Evolutionary conservation across 1,140 invertebrate genomes (phyloP).

Genomic region (Dendrolimus kikuchii): DNA sequence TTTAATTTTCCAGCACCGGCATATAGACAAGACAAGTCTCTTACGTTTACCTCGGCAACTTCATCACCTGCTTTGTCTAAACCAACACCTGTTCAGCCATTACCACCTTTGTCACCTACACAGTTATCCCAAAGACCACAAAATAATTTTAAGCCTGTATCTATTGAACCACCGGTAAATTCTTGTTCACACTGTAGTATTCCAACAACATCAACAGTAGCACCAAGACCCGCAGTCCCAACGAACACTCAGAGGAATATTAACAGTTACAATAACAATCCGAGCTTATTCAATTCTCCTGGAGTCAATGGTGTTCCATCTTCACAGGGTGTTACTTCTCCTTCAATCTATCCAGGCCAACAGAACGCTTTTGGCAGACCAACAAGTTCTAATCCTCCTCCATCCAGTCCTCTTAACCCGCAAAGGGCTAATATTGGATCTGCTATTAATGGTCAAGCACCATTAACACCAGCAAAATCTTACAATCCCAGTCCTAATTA

Average conservation of each 20-base stretch:
- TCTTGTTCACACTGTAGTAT: constrained; percentile 64
- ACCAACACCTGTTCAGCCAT: constrained; percentile 16
- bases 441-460: no score
- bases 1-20: constrained; percentile 15
- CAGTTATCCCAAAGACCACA: constrained; percentile 9
- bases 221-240: constrained; percentile 15
- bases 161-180: constrained; percentile 24
- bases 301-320: no score
- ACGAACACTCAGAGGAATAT: constrained; percentile 3
- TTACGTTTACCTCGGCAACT: constrained; percentile 13
- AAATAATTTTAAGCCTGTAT: constrained; percentile 8
- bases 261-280: constrained; percentile 9
- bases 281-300: constrained; percentile 14
- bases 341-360: no score
- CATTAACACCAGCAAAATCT: no score
- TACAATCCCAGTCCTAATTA: no score
- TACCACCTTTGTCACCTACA: constrained; percentile 12
- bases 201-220: constrained; percentile 48
- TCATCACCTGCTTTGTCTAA: no score
- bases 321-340: no score
- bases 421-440: no score
- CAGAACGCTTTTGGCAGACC: no score
- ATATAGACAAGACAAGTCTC: constrained; percentile 34
- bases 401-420: no score
- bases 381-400: no score